A percentile compares a stretch with the other conserved stretches of the same genome.
These are phyloP conservation scores for Amphimedon queenslandica DNA, from an alignment of 37 sponge, comb jelly and placozoan species.

Conservation along the genomic window DNA sequence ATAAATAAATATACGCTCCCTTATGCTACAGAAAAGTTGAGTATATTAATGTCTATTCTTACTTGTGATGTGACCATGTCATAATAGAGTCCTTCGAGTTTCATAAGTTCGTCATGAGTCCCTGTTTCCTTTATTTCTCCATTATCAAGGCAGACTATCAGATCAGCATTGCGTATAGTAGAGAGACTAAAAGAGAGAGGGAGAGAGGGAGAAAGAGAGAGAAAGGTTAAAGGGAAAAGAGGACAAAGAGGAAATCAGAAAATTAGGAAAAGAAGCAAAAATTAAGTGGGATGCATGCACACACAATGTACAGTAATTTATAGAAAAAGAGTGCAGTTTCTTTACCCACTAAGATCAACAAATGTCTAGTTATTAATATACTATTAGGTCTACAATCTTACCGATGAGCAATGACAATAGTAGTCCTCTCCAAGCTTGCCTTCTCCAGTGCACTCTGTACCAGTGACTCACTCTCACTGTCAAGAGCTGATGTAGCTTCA, in stretches of 20 bases:
- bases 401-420: conserved; percentile 85
- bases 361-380: too few relatives aligned
- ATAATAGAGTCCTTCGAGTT: conserved; percentile 75
- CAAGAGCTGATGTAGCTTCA: conserved; percentile 94
- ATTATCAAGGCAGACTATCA: conserved; percentile 52
- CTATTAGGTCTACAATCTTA: too few relatives aligned
- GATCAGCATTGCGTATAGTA: conserved; percentile 79
- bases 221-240: too few relatives aligned
- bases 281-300: too few relatives aligned
- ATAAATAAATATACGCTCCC: not conserved
- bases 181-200: too few relatives aligned
- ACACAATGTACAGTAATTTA: too few relatives aligned
- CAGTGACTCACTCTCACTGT: conserved; percentile 81
- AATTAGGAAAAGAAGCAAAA: too few relatives aligned
- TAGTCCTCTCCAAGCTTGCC: conserved; percentile 80
- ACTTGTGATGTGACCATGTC: conserved; percentile 81
- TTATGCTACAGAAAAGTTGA: too few relatives aligned
- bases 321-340: too few relatives aligned
- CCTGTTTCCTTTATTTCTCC: conserved; percentile 73
- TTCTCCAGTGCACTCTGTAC: conserved; percentile 84
- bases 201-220: too few relatives aligned
- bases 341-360: too few relatives aligned
- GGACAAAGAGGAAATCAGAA: too few relatives aligned
- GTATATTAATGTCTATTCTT: not conserved
- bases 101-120: conserved; percentile 74